phyloP scores from a whole-genome alignment of 37 sponge, comb jelly and placozoan genomes.

The Agelas oroides region DNA sequence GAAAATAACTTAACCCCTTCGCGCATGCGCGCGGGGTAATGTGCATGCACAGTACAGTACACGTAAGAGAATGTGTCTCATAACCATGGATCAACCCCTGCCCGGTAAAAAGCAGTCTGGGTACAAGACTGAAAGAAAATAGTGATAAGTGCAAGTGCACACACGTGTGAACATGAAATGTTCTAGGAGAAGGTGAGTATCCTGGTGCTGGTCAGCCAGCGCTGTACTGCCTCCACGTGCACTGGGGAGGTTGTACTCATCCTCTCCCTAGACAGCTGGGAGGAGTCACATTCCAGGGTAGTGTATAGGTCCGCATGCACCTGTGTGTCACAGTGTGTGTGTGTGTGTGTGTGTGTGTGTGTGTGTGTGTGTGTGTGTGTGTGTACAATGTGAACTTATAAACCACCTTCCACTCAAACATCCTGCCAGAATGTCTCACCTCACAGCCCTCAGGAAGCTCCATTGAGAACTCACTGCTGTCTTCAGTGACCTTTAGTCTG shows the following conservation, averaged over 20 bases:
- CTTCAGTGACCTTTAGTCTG: slow-evolving; percentile 40
- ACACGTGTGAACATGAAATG: background rate
- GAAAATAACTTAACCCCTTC: too few species aligned
- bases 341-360: background rate
- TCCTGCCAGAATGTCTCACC: slow-evolving; percentile 35
- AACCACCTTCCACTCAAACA: too few species aligned
- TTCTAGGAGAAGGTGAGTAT: slow-evolving; percentile 63
- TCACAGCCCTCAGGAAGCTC: slow-evolving; percentile 29
- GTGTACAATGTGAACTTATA: background rate
- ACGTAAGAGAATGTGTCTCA: too few species aligned
- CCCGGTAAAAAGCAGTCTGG: too few species aligned
- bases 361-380: background rate
- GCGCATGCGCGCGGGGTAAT: too few species aligned
- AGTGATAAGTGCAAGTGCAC: too few species aligned
- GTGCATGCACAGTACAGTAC: too few species aligned
- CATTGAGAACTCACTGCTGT: slow-evolving; percentile 34
- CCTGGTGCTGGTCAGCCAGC: slow-evolving; percentile 74
- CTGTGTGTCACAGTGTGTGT: slow-evolving; percentile 12
- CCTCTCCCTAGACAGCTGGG: slow-evolving; percentile 5
- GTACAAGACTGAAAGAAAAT: too few species aligned
- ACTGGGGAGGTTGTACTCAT: slow-evolving; percentile 49
- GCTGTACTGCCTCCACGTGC: slow-evolving; percentile 63
- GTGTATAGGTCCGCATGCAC: slow-evolving; percentile 59
- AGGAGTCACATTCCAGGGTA: slow-evolving; percentile 36
- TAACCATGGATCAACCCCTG: too few species aligned